Evolutionary conservation across 1,140 invertebrate species (phyloP).

Genomic region (Magallana ariakensis): DNA sequence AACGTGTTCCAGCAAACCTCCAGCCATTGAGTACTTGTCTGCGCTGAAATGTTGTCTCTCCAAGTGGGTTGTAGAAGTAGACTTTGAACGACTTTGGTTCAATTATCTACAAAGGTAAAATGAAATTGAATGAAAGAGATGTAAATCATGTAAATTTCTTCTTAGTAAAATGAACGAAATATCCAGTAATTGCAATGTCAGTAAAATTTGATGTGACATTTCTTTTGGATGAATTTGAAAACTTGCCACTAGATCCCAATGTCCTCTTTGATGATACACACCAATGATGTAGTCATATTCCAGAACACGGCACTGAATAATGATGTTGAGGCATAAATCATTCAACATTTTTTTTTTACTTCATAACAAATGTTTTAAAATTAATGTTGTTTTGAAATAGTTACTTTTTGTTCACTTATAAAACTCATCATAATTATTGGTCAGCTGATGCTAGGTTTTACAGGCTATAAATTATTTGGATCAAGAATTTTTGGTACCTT

Average conservation of each 20-base stretch:
- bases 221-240: constrained; percentile 8
- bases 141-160: background rate
- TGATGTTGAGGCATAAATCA: constrained; percentile 1
- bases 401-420: background rate
- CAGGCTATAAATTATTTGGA: background rate
- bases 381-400: background rate
- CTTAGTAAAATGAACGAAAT: background rate
- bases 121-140: background rate
- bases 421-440: constrained; percentile 1
- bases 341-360: background rate
- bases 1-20: background rate
- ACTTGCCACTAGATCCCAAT: constrained; percentile 27
- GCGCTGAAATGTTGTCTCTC: constrained; percentile 4
- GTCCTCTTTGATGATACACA: constrained; percentile 17
- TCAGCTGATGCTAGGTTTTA: background rate
- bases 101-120: background rate
- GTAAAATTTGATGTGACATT: background rate
- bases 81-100: constrained; percentile 11
- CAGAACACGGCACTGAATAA: background rate
- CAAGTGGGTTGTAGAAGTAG: constrained; percentile 9
- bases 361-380: background rate
- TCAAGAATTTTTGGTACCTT: background rate
- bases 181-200: background rate
- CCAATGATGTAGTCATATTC: constrained; percentile 28
- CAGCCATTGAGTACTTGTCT: constrained; percentile 29